A percentile compares a stretch with the other conserved stretches of the same genome.
Conservation (phyloP, 2,113 vertebrate genomes). For the Ictalurus punctatus region DNA sequence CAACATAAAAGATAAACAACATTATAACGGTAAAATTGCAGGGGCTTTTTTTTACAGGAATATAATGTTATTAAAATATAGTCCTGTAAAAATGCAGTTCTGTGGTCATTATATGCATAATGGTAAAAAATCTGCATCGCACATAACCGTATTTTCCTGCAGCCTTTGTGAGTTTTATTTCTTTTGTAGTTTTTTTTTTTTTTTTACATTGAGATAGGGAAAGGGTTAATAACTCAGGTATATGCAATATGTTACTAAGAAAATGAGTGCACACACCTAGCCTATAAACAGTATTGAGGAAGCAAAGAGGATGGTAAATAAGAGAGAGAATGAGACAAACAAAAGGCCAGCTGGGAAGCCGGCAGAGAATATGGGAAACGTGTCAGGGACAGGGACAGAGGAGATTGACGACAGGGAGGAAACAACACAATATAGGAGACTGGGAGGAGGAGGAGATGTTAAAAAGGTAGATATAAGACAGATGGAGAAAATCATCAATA, state of each 20-base stretch:
- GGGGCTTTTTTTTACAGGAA: not conserved
- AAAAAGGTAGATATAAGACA: not conserved
- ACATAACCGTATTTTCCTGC: not conserved
- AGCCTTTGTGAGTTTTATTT: not conserved
- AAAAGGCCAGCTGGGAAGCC: not conserved
- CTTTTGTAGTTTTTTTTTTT: too few species aligned
- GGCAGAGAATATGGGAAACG: not conserved
- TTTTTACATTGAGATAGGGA: not conserved
- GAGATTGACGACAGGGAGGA: conserved; percentile 7
- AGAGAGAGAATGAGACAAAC: not conserved
- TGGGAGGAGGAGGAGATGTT: not conserved
- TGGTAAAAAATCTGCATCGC: not conserved
- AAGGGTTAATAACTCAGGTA: not conserved
- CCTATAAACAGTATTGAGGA: not conserved
- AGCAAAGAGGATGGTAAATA: conserved; percentile 5
- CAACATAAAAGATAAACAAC: not conserved
- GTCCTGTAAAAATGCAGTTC: not conserved
- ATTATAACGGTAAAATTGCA: not conserved
- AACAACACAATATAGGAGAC: not conserved
- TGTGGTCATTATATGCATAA: not conserved
- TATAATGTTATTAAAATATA: not conserved
- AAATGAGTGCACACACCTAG: not conserved
- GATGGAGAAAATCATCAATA: not conserved
- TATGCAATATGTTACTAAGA: not conserved
- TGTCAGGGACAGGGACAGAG: not conserved